phyloP scores from a whole-genome alignment of 1,140 invertebrate species.

The Drosophila simulans region DNA sequence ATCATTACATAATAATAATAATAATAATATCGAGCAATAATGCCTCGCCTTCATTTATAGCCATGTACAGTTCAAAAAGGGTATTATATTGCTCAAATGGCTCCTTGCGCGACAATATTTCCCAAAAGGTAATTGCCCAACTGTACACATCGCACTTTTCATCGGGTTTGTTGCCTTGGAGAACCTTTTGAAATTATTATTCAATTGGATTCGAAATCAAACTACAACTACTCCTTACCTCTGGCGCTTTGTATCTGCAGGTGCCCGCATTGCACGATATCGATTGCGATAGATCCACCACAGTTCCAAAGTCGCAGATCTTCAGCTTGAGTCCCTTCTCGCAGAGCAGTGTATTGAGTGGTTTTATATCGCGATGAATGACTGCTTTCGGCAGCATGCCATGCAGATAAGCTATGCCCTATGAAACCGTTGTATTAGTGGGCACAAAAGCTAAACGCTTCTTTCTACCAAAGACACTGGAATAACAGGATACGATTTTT shows the following conservation, averaged over 20 bases:
- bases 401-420: conserved; percentile 97
- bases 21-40: background rate
- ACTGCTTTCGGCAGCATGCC: conserved; percentile 96
- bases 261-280: conserved; percentile 98
- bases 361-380: conserved; percentile 98
- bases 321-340: conserved; percentile 94
- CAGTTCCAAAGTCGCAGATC: conserved; percentile 98
- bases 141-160: conserved; percentile 99
- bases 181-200: conserved; percentile 85
- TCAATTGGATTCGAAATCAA: background rate
- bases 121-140: conserved; percentile 99
- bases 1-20: background rate
- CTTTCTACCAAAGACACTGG: too few relatives aligned
- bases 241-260: conserved; percentile 99
- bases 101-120: conserved; percentile 93
- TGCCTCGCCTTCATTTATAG: conserved; percentile 89
- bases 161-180: conserved; percentile 91
- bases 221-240: conserved; percentile 85
- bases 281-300: conserved; percentile 94
- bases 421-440: conserved; percentile 26
- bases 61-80: conserved; percentile 95
- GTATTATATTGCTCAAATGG: conserved; percentile 94
- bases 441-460: too few relatives aligned
- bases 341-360: conserved; percentile 95
- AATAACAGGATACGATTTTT: too few relatives aligned